Evolutionary conservation across 2,888 invertebrate genomes (phyloP).

Genomic region (Biston stratarius): DNA sequence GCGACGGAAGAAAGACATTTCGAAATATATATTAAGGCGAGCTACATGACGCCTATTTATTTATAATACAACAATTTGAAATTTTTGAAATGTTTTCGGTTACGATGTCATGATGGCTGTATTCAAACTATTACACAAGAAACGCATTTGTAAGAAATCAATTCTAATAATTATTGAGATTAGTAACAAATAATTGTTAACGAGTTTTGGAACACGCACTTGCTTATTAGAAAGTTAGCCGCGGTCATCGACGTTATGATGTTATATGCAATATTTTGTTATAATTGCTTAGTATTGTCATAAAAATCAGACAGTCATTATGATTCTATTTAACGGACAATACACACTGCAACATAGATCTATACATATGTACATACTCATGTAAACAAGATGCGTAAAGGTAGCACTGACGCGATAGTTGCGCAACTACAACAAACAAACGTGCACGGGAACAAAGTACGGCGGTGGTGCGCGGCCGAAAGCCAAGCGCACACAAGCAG

Average conservation of each 20-base stretch:
- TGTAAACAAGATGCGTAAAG: constrained; percentile 8
- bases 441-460: constrained; percentile 63
- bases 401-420: constrained; percentile 17
- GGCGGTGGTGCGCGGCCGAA: constrained; percentile 46
- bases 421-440: constrained; percentile 25
- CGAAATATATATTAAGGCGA: no score
- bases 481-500: constrained; percentile 65
- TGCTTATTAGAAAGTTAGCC: not conserved
- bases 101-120: no score
- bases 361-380: not conserved
- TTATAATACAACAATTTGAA: no score
- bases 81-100: no score
- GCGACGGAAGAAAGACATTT: no score
- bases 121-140: no score
- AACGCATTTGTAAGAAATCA: no score
- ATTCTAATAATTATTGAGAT: not conserved
- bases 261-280: no score
- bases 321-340: constrained; percentile 10
- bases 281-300: no score
- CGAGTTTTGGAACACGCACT: not conserved
- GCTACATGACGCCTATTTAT: no score
- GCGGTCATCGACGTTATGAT: no score
- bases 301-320: not conserved
- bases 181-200: not conserved
- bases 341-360: constrained; percentile 6